Percentiles rank a stretch among this genome's conserved stretches.
Evolutionary conservation across 2,113 vertebrate genomes (phyloP).

Genomic region (Microtus oregoni): DNA sequence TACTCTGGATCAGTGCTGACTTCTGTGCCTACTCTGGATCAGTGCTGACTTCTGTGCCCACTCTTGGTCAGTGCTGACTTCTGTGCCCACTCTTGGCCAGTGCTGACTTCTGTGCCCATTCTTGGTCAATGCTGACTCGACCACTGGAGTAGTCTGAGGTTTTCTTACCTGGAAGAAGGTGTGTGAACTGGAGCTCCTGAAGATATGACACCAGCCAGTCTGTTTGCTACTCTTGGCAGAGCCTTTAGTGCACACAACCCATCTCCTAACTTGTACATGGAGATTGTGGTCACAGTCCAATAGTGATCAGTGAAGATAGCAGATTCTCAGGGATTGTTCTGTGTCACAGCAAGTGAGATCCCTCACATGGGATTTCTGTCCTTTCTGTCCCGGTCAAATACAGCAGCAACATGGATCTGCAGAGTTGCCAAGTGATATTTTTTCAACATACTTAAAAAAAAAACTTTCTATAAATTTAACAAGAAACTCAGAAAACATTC

Average conservation of each 20-base stretch:
- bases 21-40: background rate
- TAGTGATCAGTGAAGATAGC: background rate
- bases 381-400: background rate
- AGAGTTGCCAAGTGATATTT: slow-evolving; percentile 43
- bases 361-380: background rate
- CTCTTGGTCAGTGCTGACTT: background rate
- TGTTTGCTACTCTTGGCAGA: background rate
- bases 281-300: background rate
- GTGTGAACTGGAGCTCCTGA: background rate
- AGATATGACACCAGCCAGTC: background rate
- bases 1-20: background rate
- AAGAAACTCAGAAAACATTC: slow-evolving; percentile 40
- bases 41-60: background rate
- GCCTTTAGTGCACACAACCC: background rate
- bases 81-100: background rate
- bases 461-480: slow-evolving; percentile 46
- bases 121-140: background rate
- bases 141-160: background rate
- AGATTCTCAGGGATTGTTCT: background rate
- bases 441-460: slow-evolving; percentile 12
- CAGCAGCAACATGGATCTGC: background rate
- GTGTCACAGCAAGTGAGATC: background rate
- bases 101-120: too few species aligned
- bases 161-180: background rate
- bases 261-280: background rate